Base-by-base conservation (phyloP, 2,888 invertebrate genomes). In the Amblyteles armatorius region DNA sequence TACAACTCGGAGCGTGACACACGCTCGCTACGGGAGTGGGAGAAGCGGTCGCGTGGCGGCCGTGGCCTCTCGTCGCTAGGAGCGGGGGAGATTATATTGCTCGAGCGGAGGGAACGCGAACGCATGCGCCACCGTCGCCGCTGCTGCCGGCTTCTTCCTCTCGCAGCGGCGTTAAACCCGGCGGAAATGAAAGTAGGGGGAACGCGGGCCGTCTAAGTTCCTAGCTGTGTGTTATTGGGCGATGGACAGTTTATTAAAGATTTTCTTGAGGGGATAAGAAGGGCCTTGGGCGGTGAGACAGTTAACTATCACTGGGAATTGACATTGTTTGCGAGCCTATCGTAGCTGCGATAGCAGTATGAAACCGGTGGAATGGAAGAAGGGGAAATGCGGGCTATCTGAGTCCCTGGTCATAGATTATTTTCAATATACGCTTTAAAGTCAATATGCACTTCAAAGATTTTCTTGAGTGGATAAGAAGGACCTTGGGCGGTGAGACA, bases 41-140 rank as follows among this genome's bases (percentile, higher is more conserved):
- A 90, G 91, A 87, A 90, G 88, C 89, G 89, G 93, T 93, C 93
- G 93, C 93, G 93, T 93, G 93, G 93, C 93, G 89, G 88, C 87
- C 88, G 88, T 83, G 83, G 88, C 87, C 84, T 84, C 82, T 86
- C 86, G 78, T 80, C 85, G 82, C 82, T 82, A 84, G 78, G 84
- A 83, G 55, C 68, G 79, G n/a, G 60, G 76, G 16, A 26, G 50
- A 68, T 60, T 77, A 80, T 83, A 80, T 83, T 33, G 44, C 71
- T 71, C 36, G 74, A 74, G 60, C 60, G 60, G 44, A 73, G 63
- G 19, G 40, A 48, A 63, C 29, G 29, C 60, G 33, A 65, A 63
- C 76, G 76, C 76, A 77, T 77, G 76, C 76, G 76, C 65, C 22
- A 19, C n/a, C 69, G 19, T 84, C 55, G 40, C 55, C 50, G 84